Conservation (phyloP, 2,797 vertebrate species). For the Sebastes aleutianus region DNA sequence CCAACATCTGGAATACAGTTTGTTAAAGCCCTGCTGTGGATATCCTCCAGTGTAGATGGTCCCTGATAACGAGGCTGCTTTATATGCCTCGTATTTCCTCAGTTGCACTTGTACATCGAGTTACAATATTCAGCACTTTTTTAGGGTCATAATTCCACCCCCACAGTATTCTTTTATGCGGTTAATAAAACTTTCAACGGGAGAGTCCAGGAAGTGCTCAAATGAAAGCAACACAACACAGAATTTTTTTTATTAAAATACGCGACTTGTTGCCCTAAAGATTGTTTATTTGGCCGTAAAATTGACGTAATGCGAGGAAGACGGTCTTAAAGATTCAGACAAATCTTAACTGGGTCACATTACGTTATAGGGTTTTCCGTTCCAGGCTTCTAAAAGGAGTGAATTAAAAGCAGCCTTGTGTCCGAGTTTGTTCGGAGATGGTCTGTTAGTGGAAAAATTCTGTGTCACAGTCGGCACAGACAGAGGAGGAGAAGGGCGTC, state of each 20-base stretch:
- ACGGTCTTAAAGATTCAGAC: constrained; percentile 40
- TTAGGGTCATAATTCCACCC: constrained; percentile 7
- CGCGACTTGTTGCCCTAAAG: constrained; percentile 6
- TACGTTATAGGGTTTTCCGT: constrained; percentile 67
- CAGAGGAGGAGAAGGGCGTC: not conserved
- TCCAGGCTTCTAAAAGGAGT: constrained; percentile 37
- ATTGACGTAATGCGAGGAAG: constrained; percentile 59
- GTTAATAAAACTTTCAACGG: constrained; percentile 51
- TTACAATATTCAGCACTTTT: not conserved
- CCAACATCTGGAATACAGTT: constrained; percentile 74
- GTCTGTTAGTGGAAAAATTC: constrained; percentile 40
- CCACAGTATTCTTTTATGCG: constrained; percentile 12
- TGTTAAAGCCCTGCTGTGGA: constrained; percentile 35
- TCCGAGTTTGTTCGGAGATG: constrained; percentile 42
- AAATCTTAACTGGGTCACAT: constrained; percentile 73
- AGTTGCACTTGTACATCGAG: constrained; percentile 26
- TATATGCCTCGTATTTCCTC: constrained; percentile 30
- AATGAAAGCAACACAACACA: constrained; percentile 47
- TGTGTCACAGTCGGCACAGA: constrained; percentile 29
- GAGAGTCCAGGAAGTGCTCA: constrained; percentile 53
- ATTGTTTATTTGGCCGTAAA: constrained; percentile 63
- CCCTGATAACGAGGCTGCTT: constrained; percentile 52
- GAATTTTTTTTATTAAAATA: constrained; percentile 14
- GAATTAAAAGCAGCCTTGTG: constrained; percentile 70
- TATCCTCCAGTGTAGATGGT: constrained; percentile 30